Conservation (phyloP, 2,797 vertebrate species). For the Paedocypris micromegethes region DNA sequence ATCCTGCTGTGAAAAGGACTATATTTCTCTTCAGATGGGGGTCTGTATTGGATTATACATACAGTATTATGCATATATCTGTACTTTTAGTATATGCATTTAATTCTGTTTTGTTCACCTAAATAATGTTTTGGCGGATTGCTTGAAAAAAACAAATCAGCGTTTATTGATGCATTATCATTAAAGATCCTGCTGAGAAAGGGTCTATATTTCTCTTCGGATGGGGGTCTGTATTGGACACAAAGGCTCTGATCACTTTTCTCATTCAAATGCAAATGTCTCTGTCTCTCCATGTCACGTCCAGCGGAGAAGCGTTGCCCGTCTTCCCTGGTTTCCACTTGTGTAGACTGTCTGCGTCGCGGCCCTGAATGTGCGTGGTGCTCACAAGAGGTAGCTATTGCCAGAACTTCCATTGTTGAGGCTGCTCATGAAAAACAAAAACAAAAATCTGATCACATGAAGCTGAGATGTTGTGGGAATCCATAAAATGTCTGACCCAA, state of each 20-base stretch:
- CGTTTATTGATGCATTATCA: no score
- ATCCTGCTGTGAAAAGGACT: background rate
- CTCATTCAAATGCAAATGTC: constrained; percentile 43
- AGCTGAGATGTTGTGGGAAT: no score
- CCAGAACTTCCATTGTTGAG: constrained; percentile 12
- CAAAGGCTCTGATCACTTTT: constrained; percentile 6
- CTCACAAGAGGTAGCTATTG: constrained; percentile 80
- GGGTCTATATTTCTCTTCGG: background rate
- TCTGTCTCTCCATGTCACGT: constrained; percentile 19
- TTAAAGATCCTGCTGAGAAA: background rate
- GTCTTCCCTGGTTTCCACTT: constrained; percentile 74
- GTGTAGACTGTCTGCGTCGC: constrained; percentile 79
- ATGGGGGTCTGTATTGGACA: constrained; percentile 4
- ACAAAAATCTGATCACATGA: no score
- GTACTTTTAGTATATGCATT: no score
- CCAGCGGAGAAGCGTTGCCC: constrained; percentile 80
- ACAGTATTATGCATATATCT: no score
- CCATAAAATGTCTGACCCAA: no score
- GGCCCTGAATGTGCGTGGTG: constrained; percentile 95
- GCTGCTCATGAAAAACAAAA: background rate
- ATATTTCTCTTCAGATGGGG: background rate
- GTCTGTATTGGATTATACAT: background rate
- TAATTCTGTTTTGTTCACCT: no score
- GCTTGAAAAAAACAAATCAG: no score
- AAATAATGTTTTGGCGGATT: no score